A percentile compares a stretch with the other conserved stretches of the same genome.
phyloP scores from a whole-genome alignment of 2,113 vertebrate genomes.

The Falcunculus frontatus region DNA sequence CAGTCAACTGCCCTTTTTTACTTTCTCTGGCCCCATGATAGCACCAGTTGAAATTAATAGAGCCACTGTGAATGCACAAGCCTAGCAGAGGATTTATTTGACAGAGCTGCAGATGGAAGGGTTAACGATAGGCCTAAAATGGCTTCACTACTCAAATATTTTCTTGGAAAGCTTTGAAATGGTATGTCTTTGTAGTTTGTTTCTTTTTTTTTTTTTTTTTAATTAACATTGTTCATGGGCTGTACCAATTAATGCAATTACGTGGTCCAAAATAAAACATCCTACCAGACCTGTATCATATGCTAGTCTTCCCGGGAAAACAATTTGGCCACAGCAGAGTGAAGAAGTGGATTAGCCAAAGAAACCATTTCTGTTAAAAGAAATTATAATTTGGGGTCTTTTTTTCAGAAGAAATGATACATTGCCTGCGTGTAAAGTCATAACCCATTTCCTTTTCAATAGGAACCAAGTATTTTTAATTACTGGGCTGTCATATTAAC shows the following conservation, averaged over 20 bases:
- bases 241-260: slow-evolving; percentile 41
- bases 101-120: neutral
- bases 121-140: slow-evolving; percentile 8
- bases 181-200: neutral
- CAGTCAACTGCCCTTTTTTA: neutral
- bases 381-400: neutral
- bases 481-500: slow-evolving; percentile 31
- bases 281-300: slow-evolving; percentile 18
- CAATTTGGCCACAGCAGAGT: slow-evolving; percentile 9
- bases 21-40: neutral
- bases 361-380: slow-evolving; percentile 28
- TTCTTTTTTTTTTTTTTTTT: neutral
- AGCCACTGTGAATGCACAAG: neutral
- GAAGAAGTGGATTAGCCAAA: slow-evolving; percentile 31
- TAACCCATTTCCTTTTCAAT: slow-evolving; percentile 60
- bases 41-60: neutral
- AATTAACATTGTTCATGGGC: slow-evolving; percentile 31
- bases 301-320: neutral
- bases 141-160: neutral
- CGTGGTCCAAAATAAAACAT: slow-evolving; percentile 15
- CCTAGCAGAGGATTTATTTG: neutral
- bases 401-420: slow-evolving; percentile 16
- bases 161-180: slow-evolving; percentile 36
- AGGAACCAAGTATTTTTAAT: slow-evolving; percentile 55
- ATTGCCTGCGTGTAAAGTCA: neutral